Percentiles rank a stretch among this genome's conserved stretches.
phyloP scores from a whole-genome alignment of 2,797 vertebrate species.

The Amblyraja radiata region DNA sequence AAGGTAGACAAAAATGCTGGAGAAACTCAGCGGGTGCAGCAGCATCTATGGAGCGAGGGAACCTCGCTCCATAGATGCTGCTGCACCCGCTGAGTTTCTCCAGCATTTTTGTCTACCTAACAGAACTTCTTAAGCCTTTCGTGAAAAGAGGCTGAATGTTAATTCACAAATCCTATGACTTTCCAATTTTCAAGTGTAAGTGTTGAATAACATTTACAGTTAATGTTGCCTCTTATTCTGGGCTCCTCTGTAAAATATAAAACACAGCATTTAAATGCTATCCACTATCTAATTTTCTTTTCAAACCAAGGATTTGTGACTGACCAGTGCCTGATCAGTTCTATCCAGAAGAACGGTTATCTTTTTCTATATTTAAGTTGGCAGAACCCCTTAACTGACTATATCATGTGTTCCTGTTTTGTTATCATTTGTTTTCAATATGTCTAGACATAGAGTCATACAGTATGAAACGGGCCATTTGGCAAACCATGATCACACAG shows the following conservation, averaged over 20 bases:
- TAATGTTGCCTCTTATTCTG: background rate
- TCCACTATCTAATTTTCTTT: background rate
- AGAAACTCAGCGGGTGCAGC: too few species aligned
- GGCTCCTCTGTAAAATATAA: background rate
- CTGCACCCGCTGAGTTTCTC: too few species aligned
- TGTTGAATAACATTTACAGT: background rate
- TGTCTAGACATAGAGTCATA: too few species aligned
- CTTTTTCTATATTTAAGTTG: background rate
- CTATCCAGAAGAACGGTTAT: background rate
- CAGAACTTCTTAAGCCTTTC: background rate
- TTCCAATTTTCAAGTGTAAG: background rate
- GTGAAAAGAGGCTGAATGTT: background rate
- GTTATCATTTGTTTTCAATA: background rate
- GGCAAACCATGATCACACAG: too few species aligned
- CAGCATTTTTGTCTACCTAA: too few species aligned
- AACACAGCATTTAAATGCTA: background rate
- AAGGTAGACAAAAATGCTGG: too few species aligned
- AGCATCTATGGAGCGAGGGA: too few species aligned
- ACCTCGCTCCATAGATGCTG: too few species aligned
- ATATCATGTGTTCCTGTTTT: background rate
- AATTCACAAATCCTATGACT: background rate
- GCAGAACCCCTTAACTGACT: background rate
- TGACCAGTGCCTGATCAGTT: background rate
- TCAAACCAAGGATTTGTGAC: background rate
- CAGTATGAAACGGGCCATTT: too few species aligned